Conservation (phyloP, 1,140 invertebrate genomes). For the Eupristina koningsbergeri region DNA sequence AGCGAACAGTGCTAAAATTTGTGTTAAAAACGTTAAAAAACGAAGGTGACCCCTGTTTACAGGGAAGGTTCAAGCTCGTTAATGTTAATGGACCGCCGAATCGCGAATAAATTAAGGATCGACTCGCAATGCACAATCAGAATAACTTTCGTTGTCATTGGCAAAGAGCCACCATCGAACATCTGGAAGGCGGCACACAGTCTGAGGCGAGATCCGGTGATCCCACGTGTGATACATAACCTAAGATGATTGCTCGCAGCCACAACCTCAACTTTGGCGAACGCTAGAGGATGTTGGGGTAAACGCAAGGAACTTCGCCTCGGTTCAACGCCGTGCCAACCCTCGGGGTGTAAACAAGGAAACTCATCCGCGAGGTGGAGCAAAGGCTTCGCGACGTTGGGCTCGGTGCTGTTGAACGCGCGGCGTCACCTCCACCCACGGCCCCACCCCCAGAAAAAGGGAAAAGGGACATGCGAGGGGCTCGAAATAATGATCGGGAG, state of each 20-base stretch:
- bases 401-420: not conserved
- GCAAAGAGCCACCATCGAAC: not conserved
- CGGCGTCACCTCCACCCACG: not conserved
- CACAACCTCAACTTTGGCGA: not conserved
- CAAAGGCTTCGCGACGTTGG: not conserved
- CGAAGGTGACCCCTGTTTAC: too few relatives aligned
- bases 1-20: too few relatives aligned
- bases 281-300: not conserved
- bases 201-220: too few relatives aligned
- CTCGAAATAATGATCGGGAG: slow-evolving; percentile 21
- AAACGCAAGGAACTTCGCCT: too few relatives aligned
- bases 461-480: not conserved
- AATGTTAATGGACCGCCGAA: too few relatives aligned
- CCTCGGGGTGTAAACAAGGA: not conserved
- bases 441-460: not conserved
- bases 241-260: not conserved
- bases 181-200: not conserved
- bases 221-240: not conserved
- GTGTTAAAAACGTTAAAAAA: too few relatives aligned
- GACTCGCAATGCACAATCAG: not conserved
- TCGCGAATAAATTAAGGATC: too few relatives aligned
- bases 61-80: too few relatives aligned
- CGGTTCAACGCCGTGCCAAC: too few relatives aligned
- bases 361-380: too few relatives aligned
- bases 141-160: too few relatives aligned